These are phyloP conservation scores for Pseudomugil tenellus DNA, from an alignment of 2,797 vertebrate genomes.

Conservation along the genomic window DNA sequence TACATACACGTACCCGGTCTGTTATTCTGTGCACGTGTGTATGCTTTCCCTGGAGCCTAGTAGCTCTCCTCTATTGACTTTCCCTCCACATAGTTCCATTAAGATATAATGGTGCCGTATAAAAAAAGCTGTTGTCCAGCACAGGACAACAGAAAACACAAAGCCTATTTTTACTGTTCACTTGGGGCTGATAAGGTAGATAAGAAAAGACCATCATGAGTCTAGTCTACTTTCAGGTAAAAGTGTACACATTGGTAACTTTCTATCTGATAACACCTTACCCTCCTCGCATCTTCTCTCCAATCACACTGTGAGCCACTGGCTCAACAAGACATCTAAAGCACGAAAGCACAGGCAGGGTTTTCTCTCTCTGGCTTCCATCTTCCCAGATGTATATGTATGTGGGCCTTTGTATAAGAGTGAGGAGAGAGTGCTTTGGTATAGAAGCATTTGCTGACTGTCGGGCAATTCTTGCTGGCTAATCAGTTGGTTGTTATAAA, in stretches of 20 bases:
- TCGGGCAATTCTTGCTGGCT: constrained; percentile 72
- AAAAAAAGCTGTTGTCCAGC: constrained; percentile 67
- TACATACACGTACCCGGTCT: constrained; percentile 16
- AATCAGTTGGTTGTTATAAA: constrained; percentile 85
- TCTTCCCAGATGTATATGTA: constrained; percentile 39
- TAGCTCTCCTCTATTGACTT: constrained; percentile 74
- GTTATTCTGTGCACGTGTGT: constrained; percentile 30
- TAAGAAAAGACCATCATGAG: constrained; percentile 36
- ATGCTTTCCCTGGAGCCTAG: constrained; percentile 42
- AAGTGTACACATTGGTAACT: constrained; percentile 48
- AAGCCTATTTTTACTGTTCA: constrained; percentile 44
- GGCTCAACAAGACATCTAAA: constrained; percentile 43
- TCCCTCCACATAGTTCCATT: constrained; percentile 72
- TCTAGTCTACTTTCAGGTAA: constrained; percentile 39
- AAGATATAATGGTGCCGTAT: constrained; percentile 71
- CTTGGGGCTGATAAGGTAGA: constrained; percentile 41
- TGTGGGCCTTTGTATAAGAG: constrained; percentile 45
- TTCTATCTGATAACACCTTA: constrained; percentile 66
- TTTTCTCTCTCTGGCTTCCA: constrained; percentile 36
- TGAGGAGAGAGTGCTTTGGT: constrained; percentile 53
- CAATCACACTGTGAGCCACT: constrained; percentile 56
- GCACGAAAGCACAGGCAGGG: constrained; percentile 53
- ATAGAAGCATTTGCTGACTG: constrained; percentile 73
- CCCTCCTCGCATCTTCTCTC: constrained; percentile 57
- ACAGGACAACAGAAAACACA: constrained; percentile 52